Evolutionary conservation across 2,888 invertebrate species (phyloP).

Genomic region (Zygaena filipendulae): DNA sequence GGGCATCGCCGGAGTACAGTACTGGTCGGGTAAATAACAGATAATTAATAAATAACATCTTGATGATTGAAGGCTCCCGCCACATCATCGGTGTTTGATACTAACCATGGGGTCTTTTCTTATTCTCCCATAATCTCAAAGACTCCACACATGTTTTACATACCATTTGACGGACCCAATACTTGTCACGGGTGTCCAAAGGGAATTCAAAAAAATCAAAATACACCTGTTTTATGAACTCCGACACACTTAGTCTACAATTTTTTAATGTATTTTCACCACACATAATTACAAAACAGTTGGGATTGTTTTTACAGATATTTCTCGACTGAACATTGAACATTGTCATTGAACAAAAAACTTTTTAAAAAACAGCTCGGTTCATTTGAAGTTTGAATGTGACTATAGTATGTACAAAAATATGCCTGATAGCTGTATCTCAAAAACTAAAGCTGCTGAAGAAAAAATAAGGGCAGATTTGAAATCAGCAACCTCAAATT

Average conservation of each 20-base stretch:
- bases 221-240: conserved; percentile 3
- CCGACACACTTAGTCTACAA: conserved; percentile 2
- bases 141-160: not conserved
- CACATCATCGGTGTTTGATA: not conserved
- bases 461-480: conserved; percentile 5
- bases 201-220: conserved; percentile 4
- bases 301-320: not conserved
- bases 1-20: not conserved
- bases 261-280: conserved; percentile 2
- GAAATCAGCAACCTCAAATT: conserved; percentile 6
- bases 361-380: not conserved
- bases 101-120: not conserved
- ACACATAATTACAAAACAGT: not conserved
- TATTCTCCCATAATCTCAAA: not conserved
- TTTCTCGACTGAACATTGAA: not conserved
- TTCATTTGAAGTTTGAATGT: not conserved
- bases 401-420: conserved; percentile 2
- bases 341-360: not conserved
- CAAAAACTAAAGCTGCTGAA: conserved; percentile 4
- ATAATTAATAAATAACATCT: not conserved
- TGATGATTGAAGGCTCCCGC: not conserved
- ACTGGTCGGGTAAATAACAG: not conserved
- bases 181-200: conserved; percentile 4
- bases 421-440: conserved; percentile 1
- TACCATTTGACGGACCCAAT: not conserved